A percentile compares a stretch with the other conserved stretches of the same genome.
Conservation (phyloP, 2,888 invertebrate genomes). For the Callyntrura sp. region DNA sequence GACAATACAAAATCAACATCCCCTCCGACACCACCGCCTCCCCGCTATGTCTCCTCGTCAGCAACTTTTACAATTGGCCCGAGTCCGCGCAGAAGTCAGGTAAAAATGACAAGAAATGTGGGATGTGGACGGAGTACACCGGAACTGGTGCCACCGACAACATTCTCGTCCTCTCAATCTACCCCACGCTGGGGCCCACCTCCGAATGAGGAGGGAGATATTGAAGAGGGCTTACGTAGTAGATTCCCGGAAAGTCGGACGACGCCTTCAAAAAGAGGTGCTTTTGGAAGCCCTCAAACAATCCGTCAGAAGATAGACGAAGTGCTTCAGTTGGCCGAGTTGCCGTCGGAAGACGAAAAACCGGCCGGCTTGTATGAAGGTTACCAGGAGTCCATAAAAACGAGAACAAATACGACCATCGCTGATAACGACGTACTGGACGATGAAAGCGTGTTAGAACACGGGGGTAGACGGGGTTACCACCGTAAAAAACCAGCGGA, state of each 20-base stretch:
- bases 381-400: conserved; percentile 9
- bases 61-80: not conserved
- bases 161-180: not conserved
- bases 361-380: conserved; percentile 36
- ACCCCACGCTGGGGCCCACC: not conserved
- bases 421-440: conserved; percentile 12
- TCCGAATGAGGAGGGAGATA: not conserved
- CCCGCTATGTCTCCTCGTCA: not conserved
- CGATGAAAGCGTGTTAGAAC: not conserved
- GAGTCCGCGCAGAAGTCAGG: not conserved
- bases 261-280: not conserved
- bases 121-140: conserved; percentile 13
- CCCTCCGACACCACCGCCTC: not conserved
- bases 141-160: not conserved
- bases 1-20: conserved; percentile 18
- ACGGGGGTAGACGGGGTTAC: no score
- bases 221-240: no score
- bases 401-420: not conserved
- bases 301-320: not conserved
- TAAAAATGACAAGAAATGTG: not conserved
- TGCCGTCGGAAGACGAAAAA: conserved; percentile 31
- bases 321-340: not conserved
- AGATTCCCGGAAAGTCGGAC: no score
- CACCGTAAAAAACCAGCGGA: conserved; percentile 12
- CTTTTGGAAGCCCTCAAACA: not conserved